Conservation (phyloP, 2,113 vertebrate genomes). For the Blennius ocellaris region DNA sequence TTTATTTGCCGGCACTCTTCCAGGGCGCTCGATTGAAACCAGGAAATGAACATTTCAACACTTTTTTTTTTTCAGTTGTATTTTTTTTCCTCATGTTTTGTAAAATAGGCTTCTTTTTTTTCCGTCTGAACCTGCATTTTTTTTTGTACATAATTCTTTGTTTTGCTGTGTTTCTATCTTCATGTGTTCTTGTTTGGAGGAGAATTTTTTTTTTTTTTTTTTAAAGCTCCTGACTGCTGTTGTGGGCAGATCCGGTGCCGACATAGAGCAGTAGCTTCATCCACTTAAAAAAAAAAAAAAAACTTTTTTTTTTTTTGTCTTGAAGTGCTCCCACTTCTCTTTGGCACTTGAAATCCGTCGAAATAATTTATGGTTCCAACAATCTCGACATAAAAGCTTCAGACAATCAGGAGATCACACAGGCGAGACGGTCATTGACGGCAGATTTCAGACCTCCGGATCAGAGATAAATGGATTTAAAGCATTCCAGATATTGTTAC, state of each 20-base stretch:
- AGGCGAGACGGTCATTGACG: too few species aligned
- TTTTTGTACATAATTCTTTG: slow-evolving; percentile 78
- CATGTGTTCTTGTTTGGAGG: slow-evolving; percentile 22
- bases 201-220: too few species aligned
- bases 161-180: slow-evolving; percentile 54
- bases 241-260: slow-evolving; percentile 37
- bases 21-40: slow-evolving; percentile 60
- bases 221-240: not conserved
- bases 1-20: slow-evolving; percentile 54
- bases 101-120: slow-evolving; percentile 59
- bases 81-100: slow-evolving; percentile 42
- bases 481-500: slow-evolving; percentile 61
- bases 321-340: slow-evolving; percentile 19
- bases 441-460: too few species aligned
- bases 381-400: slow-evolving; percentile 63
- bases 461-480: slow-evolving; percentile 36
- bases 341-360: slow-evolving; percentile 50
- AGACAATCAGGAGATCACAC: slow-evolving; percentile 76
- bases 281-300: too few species aligned
- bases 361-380: slow-evolving; percentile 40
- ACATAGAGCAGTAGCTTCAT: slow-evolving; percentile 16
- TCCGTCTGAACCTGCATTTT: slow-evolving; percentile 54
- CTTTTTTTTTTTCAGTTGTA: slow-evolving; percentile 42
- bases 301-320: not conserved
- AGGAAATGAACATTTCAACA: slow-evolving; percentile 67